Percentiles rank a stretch among this genome's conserved stretches.
Evolutionary conservation across 2,888 invertebrate species (phyloP).

Genomic region (Ornithoptera priamus): DNA sequence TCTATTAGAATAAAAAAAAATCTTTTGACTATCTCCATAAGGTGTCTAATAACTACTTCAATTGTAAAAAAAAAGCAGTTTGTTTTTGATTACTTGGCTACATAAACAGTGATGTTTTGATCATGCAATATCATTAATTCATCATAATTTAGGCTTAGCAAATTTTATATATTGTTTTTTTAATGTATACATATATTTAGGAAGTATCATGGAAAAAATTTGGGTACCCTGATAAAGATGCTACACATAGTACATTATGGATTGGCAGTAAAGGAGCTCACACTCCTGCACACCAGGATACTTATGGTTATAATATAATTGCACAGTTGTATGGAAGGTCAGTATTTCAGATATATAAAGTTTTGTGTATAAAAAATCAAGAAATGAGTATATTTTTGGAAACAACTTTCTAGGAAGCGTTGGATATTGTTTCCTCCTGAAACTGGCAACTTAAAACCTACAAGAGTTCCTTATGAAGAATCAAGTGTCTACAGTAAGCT

Average conservation of each 20-base stretch:
- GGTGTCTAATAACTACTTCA: too few species aligned
- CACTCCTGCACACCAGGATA: constrained; percentile 96
- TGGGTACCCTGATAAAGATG: constrained; percentile 85
- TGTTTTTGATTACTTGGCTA: too few species aligned
- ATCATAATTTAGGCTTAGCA: too few species aligned
- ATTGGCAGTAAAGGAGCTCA: constrained; percentile 92
- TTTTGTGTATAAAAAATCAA: not conserved
- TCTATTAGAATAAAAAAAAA: too few species aligned
- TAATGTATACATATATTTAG: constrained; percentile 36
- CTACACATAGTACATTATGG: constrained; percentile 90
- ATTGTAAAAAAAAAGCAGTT: too few species aligned
- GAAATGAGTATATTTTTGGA: not conserved
- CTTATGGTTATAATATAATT: constrained; percentile 96
- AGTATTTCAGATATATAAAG: constrained; percentile 12
- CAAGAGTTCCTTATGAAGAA: constrained; percentile 96
- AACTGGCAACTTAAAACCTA: constrained; percentile 84
- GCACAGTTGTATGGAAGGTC: constrained; percentile 93
- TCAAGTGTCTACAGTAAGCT: constrained; percentile 94
- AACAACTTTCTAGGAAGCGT: constrained; percentile 84
- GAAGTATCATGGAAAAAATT: constrained; percentile 82
- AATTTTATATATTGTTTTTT: not conserved
- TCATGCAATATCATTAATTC: too few species aligned
- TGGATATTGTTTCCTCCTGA: constrained; percentile 96
- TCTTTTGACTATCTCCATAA: too few species aligned
- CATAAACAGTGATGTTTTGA: too few species aligned